Conservation (phyloP, 2,888 invertebrate species). For the Lucinisca nassula region DNA sequence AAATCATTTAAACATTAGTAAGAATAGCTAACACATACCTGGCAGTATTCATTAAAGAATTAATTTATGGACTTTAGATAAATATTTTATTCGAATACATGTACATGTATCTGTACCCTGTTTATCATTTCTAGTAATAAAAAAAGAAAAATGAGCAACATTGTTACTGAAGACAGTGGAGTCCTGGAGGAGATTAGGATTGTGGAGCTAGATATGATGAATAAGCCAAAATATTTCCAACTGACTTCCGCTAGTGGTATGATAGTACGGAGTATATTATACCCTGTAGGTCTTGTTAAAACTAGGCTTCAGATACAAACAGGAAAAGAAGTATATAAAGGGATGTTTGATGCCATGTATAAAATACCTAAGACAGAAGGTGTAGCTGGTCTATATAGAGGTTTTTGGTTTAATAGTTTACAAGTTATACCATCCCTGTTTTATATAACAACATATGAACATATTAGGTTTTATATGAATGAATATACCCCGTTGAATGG, state of each 20-base stretch:
- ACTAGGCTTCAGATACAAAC: slow-evolving; percentile 94
- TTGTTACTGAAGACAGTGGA: slow-evolving; percentile 24
- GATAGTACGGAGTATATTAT: slow-evolving; percentile 93
- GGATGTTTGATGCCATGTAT: slow-evolving; percentile 95
- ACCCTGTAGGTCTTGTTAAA: slow-evolving; percentile 97
- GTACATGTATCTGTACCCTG: no score
- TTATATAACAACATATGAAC: slow-evolving; percentile 98
- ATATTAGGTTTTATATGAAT: slow-evolving; percentile 94
- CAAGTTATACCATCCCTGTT: slow-evolving; percentile 89
- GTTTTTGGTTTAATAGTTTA: slow-evolving; percentile 98
- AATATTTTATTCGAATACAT: no score
- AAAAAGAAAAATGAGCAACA: slow-evolving; percentile 13
- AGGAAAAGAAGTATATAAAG: slow-evolving; percentile 91
- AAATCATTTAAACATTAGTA: no score
- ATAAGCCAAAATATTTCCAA: slow-evolving; percentile 97
- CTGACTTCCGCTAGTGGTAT: slow-evolving; percentile 96
- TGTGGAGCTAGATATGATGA: slow-evolving; percentile 99
- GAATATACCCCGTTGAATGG: slow-evolving; percentile 89
- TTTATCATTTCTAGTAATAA: no score
- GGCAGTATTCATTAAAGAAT: no score
- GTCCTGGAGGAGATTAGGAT: slow-evolving; percentile 88
- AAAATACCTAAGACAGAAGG: slow-evolving; percentile 97
- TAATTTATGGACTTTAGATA: no score
- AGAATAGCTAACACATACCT: no score
- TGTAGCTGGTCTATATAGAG: slow-evolving; percentile 93